phyloP scores from a whole-genome alignment of 2,797 vertebrate species.

The Alcedo quadribrachys region DNA sequence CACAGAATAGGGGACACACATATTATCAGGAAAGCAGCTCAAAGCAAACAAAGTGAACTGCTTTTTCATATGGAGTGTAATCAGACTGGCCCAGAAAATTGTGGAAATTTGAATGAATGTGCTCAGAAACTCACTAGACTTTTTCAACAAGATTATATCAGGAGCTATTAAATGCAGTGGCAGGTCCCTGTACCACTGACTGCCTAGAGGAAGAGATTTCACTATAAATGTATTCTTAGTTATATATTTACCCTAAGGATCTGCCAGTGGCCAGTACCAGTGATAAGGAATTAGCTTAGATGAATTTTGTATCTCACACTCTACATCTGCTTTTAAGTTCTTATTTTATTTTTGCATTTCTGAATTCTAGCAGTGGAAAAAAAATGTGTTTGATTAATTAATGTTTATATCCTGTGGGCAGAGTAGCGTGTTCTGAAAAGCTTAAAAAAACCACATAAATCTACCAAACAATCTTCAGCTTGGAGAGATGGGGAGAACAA shows the following conservation, averaged over 20 bases:
- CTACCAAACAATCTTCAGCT: background rate
- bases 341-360: background rate
- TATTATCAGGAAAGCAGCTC: background rate
- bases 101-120: background rate
- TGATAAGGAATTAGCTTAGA: background rate
- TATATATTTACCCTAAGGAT: background rate
- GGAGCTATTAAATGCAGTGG: background rate
- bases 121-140: background rate
- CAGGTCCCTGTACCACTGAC: background rate
- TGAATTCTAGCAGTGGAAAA: background rate
- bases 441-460: background rate
- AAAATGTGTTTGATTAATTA: constrained; percentile 22
- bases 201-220: background rate
- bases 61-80: background rate
- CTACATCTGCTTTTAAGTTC: background rate
- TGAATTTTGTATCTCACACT: background rate
- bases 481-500: background rate
- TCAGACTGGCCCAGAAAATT: background rate
- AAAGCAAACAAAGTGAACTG: background rate
- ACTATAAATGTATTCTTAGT: background rate
- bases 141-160: background rate
- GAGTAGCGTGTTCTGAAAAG: background rate
- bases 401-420: constrained; percentile 1
- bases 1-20: background rate
- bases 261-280: background rate